Percentiles rank a stretch among this genome's conserved stretches.
phyloP scores from a whole-genome alignment of 2,888 invertebrate genomes.

The Ptychoptera albimana region DNA sequence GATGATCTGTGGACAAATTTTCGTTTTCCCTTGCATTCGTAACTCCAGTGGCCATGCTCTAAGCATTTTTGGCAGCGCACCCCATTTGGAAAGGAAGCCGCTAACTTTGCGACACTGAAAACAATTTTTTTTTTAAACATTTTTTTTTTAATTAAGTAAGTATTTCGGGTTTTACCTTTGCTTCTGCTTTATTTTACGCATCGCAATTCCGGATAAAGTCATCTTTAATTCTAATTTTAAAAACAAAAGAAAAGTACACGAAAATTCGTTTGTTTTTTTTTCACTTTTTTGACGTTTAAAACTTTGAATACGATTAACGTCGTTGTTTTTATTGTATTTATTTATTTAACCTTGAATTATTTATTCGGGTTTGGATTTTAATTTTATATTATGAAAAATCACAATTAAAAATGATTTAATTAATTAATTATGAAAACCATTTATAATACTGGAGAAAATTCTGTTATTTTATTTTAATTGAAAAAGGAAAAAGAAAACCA shows the following conservation, averaged over 20 bases:
- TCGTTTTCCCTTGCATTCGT: constrained; percentile 79
- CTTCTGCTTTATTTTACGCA: not conserved
- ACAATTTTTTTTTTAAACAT: too few relatives aligned
- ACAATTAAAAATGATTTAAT: too few relatives aligned
- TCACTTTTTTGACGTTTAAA: not conserved
- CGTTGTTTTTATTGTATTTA: too few relatives aligned
- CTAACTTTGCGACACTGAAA: constrained; percentile 40
- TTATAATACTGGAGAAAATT: too few relatives aligned
- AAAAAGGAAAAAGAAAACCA: too few relatives aligned
- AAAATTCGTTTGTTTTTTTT: not conserved
- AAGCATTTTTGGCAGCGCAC: constrained; percentile 85
- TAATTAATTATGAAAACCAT: too few relatives aligned
- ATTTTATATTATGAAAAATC: too few relatives aligned
- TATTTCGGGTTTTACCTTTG: not conserved
- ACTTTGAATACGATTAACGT: not conserved
- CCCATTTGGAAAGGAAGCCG: constrained; percentile 53
- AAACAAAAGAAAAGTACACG: not conserved
- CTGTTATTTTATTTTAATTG: too few relatives aligned
- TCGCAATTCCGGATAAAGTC: not conserved
- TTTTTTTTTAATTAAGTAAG: too few relatives aligned
- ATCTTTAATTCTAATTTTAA: not conserved
- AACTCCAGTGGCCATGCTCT: constrained; percentile 88
- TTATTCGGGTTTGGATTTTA: too few relatives aligned
- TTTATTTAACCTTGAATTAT: too few relatives aligned
- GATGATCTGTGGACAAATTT: constrained; percentile 75